phyloP scores from a whole-genome alignment of 2,113 vertebrate species.

The Sebastes schlegelii region DNA sequence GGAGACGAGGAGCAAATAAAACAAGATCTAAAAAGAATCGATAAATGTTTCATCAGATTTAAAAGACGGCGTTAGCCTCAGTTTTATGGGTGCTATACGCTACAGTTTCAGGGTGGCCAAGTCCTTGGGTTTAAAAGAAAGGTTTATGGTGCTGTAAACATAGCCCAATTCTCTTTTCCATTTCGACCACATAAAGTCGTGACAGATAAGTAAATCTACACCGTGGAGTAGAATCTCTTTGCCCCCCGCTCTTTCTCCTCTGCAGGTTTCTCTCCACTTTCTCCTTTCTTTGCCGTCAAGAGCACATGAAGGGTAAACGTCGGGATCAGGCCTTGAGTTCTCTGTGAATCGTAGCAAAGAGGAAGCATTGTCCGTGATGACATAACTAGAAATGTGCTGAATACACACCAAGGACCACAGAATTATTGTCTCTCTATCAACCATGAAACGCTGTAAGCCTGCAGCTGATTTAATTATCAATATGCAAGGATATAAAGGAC shows the following conservation, averaged over 20 bases:
- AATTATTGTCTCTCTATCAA: neutral
- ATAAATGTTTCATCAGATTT: constrained; percentile 85
- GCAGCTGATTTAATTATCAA: neutral
- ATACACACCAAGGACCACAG: neutral
- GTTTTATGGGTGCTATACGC: constrained; percentile 71
- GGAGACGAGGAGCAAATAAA: constrained; percentile 75
- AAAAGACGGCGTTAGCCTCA: constrained; percentile 78
- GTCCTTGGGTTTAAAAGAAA: constrained; percentile 86
- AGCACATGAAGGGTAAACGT: constrained; percentile 52
- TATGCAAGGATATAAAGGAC: neutral
- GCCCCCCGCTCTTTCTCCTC: constrained; percentile 43
- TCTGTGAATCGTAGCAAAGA: neutral
- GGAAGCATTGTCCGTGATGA: neutral
- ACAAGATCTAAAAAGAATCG: constrained; percentile 79
- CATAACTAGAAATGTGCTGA: constrained; percentile 2
- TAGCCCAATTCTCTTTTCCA: constrained; percentile 85
- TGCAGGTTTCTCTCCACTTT: constrained; percentile 42
- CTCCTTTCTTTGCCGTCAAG: constrained; percentile 33
- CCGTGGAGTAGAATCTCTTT: constrained; percentile 62
- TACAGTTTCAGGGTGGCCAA: constrained; percentile 80
- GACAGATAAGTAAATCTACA: constrained; percentile 84
- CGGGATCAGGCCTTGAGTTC: constrained; percentile 8
- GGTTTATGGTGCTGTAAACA: constrained; percentile 86
- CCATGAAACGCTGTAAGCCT: neutral
- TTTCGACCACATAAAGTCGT: constrained; percentile 84